These are phyloP conservation scores for Allygus modestus DNA, from an alignment of 2,888 invertebrate genomes.

Conservation along the genomic window DNA sequence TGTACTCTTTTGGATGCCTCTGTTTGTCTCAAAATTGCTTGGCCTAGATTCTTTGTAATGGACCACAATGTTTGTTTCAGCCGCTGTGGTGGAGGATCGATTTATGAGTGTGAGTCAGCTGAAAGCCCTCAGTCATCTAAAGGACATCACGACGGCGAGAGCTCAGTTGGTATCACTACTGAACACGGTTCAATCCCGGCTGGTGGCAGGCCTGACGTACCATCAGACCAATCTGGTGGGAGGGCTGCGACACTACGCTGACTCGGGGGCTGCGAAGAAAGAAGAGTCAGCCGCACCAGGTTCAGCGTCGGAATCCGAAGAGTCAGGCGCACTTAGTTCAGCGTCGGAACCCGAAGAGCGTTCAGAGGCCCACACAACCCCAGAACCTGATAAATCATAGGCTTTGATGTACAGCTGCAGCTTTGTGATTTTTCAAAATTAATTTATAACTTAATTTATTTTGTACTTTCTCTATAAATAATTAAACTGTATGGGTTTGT, in stretches of 20 bases:
- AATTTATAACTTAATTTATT: neutral
- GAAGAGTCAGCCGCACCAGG: neutral
- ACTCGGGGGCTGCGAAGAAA: neutral
- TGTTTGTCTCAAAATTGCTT: too few relatives aligned
- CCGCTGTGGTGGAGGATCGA: conserved; percentile 84
- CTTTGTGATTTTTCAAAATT: neutral
- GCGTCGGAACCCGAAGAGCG: neutral
- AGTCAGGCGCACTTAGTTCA: neutral
- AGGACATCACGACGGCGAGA: conserved; percentile 81
- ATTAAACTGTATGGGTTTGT: too few relatives aligned
- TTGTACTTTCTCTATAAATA: too few relatives aligned
- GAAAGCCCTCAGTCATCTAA: conserved; percentile 81
- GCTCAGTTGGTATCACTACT: conserved; percentile 84
- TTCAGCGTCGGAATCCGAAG: neutral
- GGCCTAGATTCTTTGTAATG: too few relatives aligned
- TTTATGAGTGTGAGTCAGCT: conserved; percentile 84
- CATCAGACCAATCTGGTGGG: conserved; percentile 83
- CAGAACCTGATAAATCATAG: neutral
- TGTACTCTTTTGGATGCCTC: too few relatives aligned
- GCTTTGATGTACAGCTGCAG: neutral
- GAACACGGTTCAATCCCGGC: conserved; percentile 80
- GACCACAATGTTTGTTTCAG: too few relatives aligned
- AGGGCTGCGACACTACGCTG: conserved; percentile 77
- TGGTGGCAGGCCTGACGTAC: conserved; percentile 82
- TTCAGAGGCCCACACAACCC: neutral